Conservation (phyloP, 2,888 invertebrate genomes). For the Bembecia ichneumoniformis region DNA sequence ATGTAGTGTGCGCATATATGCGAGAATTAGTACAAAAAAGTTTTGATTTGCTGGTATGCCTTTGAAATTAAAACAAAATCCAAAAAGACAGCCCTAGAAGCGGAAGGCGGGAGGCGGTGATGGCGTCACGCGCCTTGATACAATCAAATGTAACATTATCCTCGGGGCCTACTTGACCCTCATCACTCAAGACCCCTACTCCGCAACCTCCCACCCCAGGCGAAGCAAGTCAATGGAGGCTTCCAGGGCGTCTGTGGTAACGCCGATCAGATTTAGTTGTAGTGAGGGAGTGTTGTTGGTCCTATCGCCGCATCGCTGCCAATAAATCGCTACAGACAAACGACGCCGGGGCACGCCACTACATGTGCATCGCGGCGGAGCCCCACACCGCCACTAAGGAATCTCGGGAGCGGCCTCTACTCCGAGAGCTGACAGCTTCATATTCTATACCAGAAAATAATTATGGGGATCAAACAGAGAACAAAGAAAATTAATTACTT, state of each 20-base stretch:
- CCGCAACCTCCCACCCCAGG: neutral
- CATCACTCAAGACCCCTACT: neutral
- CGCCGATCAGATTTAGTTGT: slow-evolving; percentile 2
- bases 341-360: slow-evolving; percentile 31
- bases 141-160: slow-evolving; percentile 1
- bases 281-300: slow-evolving; percentile 1
- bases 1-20: too few relatives aligned
- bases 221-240: slow-evolving; percentile 5
- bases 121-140: slow-evolving; percentile 3
- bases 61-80: too few relatives aligned
- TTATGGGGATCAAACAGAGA: too few relatives aligned
- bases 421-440: neutral
- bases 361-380: neutral
- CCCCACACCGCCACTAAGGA: slow-evolving; percentile 3
- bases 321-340: slow-evolving; percentile 32
- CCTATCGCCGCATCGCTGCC: slow-evolving; percentile 13
- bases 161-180: neutral
- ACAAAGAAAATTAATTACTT: too few relatives aligned
- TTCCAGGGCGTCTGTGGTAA: neutral
- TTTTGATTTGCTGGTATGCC: too few relatives aligned
- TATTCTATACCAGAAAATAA: too few relatives aligned
- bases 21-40: too few relatives aligned
- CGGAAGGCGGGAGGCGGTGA: neutral
- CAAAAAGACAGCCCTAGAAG: neutral
- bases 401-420: slow-evolving; percentile 3